phyloP scores from a whole-genome alignment of 2,888 invertebrate species.

The Barypeithes pellucidus region DNA sequence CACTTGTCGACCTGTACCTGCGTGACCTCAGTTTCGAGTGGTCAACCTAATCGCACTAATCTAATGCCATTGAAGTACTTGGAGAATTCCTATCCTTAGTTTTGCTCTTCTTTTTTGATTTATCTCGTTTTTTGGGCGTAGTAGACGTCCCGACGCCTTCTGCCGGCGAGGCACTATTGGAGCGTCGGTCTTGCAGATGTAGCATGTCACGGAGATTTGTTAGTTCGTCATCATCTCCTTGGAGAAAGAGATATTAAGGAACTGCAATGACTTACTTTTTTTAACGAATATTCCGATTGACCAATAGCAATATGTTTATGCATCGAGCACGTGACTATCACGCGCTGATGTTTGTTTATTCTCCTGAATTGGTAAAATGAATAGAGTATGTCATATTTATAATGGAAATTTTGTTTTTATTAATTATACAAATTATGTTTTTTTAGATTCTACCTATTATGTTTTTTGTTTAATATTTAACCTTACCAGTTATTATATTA shows the following conservation, averaged over 20 bases:
- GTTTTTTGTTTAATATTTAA: too few species aligned
- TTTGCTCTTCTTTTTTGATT: slow-evolving; percentile 64
- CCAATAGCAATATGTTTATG: too few species aligned
- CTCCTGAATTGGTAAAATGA: too few species aligned
- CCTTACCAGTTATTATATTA: too few species aligned
- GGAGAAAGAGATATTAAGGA: slow-evolving; percentile 51
- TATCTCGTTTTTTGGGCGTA: slow-evolving; percentile 64
- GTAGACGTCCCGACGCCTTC: slow-evolving; percentile 64
- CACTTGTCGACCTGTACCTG: too few species aligned
- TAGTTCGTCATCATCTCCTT: slow-evolving; percentile 66
- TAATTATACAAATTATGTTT: too few species aligned
- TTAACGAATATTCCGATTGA: neutral
- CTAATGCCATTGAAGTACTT: slow-evolving; percentile 61
- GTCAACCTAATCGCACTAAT: slow-evolving; percentile 52
- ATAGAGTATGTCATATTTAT: too few species aligned
- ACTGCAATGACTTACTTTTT: neutral
- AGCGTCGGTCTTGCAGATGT: slow-evolving; percentile 63
- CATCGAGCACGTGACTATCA: too few species aligned
- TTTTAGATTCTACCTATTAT: too few species aligned
- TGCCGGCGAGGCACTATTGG: slow-evolving; percentile 66
- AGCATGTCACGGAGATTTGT: slow-evolving; percentile 65
- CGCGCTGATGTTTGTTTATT: too few species aligned
- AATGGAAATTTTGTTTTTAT: too few species aligned
- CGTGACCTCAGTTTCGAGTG: neutral
- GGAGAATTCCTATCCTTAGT: slow-evolving; percentile 65